Percentiles rank a stretch among this genome's conserved stretches.
These are phyloP conservation scores for Mirza zaza DNA, from an alignment of 2,113 vertebrate species.

Conservation along the genomic window DNA sequence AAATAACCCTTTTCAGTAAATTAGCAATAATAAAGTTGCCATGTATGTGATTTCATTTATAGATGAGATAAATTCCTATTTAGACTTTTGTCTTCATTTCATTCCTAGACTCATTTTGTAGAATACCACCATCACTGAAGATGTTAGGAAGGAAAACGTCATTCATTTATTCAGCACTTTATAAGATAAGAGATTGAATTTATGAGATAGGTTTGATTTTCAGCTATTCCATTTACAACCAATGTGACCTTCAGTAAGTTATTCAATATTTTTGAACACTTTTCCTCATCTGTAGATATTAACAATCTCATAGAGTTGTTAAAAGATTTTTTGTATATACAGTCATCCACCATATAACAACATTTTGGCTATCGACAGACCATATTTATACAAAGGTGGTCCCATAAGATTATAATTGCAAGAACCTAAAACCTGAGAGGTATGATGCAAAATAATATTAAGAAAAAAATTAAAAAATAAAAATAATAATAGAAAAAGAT, in stretches of 20 bases:
- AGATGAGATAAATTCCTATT: conserved; percentile 15
- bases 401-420: background rate
- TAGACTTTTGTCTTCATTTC: conserved; percentile 33
- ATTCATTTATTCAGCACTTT: conserved; percentile 43
- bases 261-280: background rate
- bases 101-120: conserved; percentile 37
- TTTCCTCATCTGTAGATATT: conserved; percentile 7
- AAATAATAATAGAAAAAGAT: background rate
- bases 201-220: background rate
- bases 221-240: background rate
- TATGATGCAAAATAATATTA: too few relatives aligned
- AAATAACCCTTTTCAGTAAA: background rate
- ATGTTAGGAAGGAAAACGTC: conserved; percentile 8
- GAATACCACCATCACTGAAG: conserved; percentile 5
- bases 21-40: background rate
- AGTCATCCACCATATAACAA: background rate
- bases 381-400: too few relatives aligned
- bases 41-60: background rate
- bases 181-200: background rate
- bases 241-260: conserved; percentile 23
- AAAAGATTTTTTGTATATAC: background rate
- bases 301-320: background rate
- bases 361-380: background rate
- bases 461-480: too few relatives aligned
- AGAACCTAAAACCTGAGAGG: too few relatives aligned